Conservation (phyloP, 2,797 vertebrate genomes). For the Zalophus californianus region DNA sequence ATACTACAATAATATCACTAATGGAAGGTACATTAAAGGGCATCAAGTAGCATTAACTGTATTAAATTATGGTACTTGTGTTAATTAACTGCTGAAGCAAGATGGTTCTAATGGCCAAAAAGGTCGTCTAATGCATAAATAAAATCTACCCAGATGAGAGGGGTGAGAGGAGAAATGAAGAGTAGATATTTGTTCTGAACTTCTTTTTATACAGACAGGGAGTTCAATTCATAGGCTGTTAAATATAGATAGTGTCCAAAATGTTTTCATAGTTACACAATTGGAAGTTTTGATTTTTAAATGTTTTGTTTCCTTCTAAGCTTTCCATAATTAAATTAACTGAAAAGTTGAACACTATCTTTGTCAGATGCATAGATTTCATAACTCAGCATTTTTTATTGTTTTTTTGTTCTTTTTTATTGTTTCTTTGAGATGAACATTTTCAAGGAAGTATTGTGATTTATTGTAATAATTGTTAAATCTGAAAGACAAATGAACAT, state of each 20-base stretch:
- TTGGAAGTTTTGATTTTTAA: conserved; percentile 51
- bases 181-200: conserved; percentile 69
- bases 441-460: conserved; percentile 39
- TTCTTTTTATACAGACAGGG: conserved; percentile 52
- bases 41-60: conserved; percentile 91
- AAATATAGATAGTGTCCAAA: conserved; percentile 31
- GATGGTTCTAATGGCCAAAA: conserved; percentile 88
- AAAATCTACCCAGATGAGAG: conserved; percentile 81
- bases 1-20: conserved; percentile 92
- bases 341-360: conserved; percentile 55
- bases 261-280: conserved; percentile 51
- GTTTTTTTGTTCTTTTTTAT: background rate
- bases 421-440: conserved; percentile 28
- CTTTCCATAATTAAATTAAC: conserved; percentile 59
- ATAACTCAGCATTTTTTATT: background rate
- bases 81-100: conserved; percentile 92
- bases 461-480: conserved; percentile 27
- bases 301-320: background rate
- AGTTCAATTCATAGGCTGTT: conserved; percentile 63
- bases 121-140: conserved; percentile 89
- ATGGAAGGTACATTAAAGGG: conserved; percentile 91
- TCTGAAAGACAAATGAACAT: conserved; percentile 31
- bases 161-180: conserved; percentile 65
- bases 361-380: conserved; percentile 55
- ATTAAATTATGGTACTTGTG: conserved; percentile 92